These are phyloP conservation scores for Zonotrichia albicollis DNA, from an alignment of 2,797 vertebrate genomes.

Conservation along the genomic window DNA sequence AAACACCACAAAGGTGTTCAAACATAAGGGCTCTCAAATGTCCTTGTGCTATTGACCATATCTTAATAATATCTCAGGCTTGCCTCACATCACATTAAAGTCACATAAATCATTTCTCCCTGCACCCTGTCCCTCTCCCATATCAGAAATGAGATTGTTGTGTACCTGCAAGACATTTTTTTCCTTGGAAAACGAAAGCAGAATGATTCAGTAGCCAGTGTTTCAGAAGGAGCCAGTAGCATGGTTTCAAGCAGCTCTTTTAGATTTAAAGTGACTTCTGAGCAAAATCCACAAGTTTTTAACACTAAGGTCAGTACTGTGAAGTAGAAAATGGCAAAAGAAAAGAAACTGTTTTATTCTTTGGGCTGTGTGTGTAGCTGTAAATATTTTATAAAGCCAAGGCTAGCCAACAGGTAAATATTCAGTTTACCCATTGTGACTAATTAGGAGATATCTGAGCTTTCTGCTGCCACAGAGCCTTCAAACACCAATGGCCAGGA, in stretches of 20 bases:
- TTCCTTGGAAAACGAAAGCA: background rate
- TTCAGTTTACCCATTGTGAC: constrained; percentile 1
- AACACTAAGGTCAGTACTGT: background rate
- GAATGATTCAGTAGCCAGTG: background rate
- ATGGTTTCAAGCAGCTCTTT: background rate
- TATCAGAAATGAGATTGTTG: background rate
- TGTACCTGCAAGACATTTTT: background rate
- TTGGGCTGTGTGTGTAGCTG: background rate
- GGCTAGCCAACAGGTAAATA: background rate
- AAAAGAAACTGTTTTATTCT: background rate
- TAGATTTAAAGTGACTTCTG: background rate
- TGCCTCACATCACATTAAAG: background rate
- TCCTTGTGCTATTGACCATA: background rate
- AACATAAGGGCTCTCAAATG: background rate
- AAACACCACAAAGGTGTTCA: background rate
- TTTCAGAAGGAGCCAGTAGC: background rate
- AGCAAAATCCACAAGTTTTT: background rate
- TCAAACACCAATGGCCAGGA: background rate
- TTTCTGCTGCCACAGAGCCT: background rate
- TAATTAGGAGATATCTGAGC: background rate
- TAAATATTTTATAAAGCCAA: constrained; percentile 38
- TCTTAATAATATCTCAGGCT: background rate
- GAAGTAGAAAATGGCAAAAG: background rate
- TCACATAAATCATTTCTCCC: background rate
- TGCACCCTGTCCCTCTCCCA: background rate